Evolutionary conservation across 2,888 invertebrate genomes (phyloP), one percentile per base, ranked within the genome.

Genomic region (Conomelus anceps): DNA sequence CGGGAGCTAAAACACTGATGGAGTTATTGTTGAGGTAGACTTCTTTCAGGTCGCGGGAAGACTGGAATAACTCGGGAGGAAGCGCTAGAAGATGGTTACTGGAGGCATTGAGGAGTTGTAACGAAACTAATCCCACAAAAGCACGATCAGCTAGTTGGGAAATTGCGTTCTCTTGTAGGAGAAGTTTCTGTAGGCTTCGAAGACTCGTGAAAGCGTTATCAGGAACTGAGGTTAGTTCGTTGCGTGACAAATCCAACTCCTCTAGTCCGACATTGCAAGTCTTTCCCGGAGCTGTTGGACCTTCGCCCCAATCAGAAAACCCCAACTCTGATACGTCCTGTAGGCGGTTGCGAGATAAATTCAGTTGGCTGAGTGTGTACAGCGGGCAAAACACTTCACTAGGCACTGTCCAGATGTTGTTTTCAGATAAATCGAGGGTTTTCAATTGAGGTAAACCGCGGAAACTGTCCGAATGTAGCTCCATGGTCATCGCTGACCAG

Each of bases 1-100:
- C 97, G 92, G 96, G 96, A 88, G 98, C 97, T 90, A 98, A 94
- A 92, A 97, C 97, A 92, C 96, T 96, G 90, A 98, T 94, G 90
- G 96, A 96, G 93, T 98, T 98, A 93, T 97, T 96, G 92, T 97
- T 97, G 91, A 98, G 93, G 92, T 97, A 97, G 91, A 98, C 95
- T 94, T 98, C 97, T 90, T 97, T 95, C 90, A 97, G 94, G 93
- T 98, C 97, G 92, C 96, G 95, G 90, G 96, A 96, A 91, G 96
- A 96, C 88, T 96, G 96, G 93, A 98, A 98, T 90, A 98, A 93
- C 89, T 96, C 96, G 91, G 97, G 96, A 0, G 98, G 98, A 92
- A 98, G 93, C 23, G 96, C 95, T 91, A 96, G 96, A 92, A 99
- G 94, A 91, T 95, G 95, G 93, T 99, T 99, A 93, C 97, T 96